Conservation (phyloP, 1,140 invertebrate species). For the Proales similis region DNA sequence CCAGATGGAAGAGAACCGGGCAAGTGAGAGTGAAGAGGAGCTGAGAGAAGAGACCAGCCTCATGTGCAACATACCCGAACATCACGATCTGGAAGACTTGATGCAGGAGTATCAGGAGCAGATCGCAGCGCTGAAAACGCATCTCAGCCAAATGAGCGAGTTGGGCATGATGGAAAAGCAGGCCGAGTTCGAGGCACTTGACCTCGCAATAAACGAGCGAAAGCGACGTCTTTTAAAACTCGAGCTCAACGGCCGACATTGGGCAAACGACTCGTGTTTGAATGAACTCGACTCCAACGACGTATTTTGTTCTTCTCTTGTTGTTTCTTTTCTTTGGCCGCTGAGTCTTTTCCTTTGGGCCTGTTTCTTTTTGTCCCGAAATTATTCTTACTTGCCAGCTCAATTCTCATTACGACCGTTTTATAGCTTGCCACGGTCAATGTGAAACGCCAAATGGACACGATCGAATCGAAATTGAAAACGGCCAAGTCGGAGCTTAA, state of each 20-base stretch:
- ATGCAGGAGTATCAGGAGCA: slow-evolving; percentile 21
- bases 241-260: slow-evolving; percentile 23
- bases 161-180: slow-evolving; percentile 6
- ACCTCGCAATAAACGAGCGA: slow-evolving; percentile 31
- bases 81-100: slow-evolving; percentile 33
- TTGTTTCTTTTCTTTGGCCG: not conserved
- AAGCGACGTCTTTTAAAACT: slow-evolving; percentile 17
- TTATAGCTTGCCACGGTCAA: not conserved
- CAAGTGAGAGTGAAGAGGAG: too few relatives aligned
- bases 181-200: slow-evolving; percentile 33
- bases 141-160: slow-evolving; percentile 7
- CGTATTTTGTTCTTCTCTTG: not conserved
- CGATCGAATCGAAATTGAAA: too few relatives aligned
- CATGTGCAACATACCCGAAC: slow-evolving; percentile 33
- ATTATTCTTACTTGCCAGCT: not conserved
- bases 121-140: not conserved
- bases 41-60: too few relatives aligned
- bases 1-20: too few relatives aligned
- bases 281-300: not conserved
- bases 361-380: not conserved
- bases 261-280: slow-evolving; percentile 27
- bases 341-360: not conserved
- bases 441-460: not conserved
- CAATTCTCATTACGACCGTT: not conserved
- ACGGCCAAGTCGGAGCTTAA: slow-evolving; percentile 4